phyloP scores from a whole-genome alignment of 2,113 vertebrate genomes.

The Dinomys branickii region DNA sequence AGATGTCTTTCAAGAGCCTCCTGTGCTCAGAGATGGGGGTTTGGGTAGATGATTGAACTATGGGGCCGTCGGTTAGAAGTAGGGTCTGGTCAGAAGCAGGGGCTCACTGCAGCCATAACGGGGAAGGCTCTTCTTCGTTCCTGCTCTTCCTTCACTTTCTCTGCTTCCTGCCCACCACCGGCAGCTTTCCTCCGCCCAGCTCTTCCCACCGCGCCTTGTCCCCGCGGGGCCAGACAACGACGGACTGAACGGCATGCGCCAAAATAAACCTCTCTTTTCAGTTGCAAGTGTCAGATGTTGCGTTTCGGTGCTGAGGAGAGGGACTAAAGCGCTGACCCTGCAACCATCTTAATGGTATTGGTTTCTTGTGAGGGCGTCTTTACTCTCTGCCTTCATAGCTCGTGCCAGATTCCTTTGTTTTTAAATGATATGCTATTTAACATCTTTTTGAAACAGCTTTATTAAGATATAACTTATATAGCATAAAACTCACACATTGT shows the following conservation, averaged over 20 bases:
- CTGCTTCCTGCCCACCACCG: background rate
- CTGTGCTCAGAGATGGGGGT: background rate
- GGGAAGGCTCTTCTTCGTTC: background rate
- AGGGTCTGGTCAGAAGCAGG: background rate
- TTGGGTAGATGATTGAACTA: background rate
- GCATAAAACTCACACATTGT: background rate
- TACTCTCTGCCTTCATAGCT: background rate
- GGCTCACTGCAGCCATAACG: accelerated
- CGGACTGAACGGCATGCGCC: background rate
- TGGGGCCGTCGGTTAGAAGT: background rate
- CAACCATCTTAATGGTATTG: background rate
- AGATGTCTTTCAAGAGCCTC: background rate
- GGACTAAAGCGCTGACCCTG: background rate
- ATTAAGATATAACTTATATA: constrained; percentile 16
- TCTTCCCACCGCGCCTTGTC: background rate
- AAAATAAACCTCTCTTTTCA: background rate
- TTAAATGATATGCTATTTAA: constrained; percentile 20
- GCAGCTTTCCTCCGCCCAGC: background rate
- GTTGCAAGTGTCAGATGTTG: background rate
- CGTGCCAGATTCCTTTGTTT: background rate
- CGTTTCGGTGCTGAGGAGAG: background rate
- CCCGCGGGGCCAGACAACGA: background rate
- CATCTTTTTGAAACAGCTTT: constrained; percentile 22
- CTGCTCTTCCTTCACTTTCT: background rate
- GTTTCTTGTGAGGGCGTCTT: background rate